A percentile compares a stretch with the other conserved stretches of the same genome.
Conservation (phyloP, 2,888 invertebrate genomes). For the Nesidiocoris tenuis region DNA sequence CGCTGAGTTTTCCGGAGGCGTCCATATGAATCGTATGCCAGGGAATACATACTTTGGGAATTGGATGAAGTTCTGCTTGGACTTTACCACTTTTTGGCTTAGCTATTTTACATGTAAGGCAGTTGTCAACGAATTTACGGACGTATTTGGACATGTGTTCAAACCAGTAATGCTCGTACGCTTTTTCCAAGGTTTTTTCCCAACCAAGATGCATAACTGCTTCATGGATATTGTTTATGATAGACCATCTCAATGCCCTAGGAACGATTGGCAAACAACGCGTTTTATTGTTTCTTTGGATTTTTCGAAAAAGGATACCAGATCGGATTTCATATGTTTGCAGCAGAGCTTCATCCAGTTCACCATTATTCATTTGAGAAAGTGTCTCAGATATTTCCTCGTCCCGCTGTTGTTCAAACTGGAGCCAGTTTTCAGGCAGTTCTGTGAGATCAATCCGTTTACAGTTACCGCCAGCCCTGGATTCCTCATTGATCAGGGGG, state of each 20-base stretch:
- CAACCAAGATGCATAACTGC: conserved; percentile 1
- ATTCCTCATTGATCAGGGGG: neutral
- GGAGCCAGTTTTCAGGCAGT: neutral
- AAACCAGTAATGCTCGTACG: conserved; percentile 2
- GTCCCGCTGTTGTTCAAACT: conserved; percentile 1
- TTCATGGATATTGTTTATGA: conserved; percentile 4
- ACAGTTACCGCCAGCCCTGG: neutral
- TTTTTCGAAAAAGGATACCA: too few relatives aligned
- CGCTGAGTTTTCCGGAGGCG: conserved; percentile 1
- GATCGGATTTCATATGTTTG: neutral
- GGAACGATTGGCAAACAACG: neutral
- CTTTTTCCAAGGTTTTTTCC: conserved; percentile 12
- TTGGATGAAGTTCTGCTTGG: neutral
- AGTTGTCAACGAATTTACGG: conserved; percentile 2
- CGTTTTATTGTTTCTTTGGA: too few relatives aligned
- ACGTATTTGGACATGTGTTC: conserved; percentile 5
- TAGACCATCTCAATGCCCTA: neutral
- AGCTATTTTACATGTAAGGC: neutral
- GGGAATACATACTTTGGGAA: neutral
- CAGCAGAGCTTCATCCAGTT: neutral
- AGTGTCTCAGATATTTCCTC: neutral
- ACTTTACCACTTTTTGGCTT: neutral
- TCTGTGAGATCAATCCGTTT: conserved; percentile 1
- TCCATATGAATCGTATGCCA: neutral
- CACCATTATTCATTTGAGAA: neutral